Evolutionary conservation across 2,113 vertebrate genomes (phyloP).

Genomic region (Chiloscyllium plagiosum): DNA sequence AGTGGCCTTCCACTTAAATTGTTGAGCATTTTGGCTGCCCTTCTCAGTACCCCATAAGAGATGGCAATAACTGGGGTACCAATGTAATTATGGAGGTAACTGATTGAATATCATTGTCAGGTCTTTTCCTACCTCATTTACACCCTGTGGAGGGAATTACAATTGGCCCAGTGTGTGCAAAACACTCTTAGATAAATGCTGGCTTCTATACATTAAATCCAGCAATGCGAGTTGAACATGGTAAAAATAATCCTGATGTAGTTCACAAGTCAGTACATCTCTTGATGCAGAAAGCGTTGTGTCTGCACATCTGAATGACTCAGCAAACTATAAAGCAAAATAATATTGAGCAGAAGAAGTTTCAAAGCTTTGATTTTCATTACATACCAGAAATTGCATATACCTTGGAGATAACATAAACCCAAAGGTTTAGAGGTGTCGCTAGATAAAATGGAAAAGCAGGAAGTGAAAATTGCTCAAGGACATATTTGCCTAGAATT

Average conservation of each 20-base stretch:
- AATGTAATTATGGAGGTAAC: background rate
- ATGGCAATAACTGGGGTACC: background rate
- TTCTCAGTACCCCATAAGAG: background rate
- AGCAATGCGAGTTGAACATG: background rate
- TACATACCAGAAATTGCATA: background rate
- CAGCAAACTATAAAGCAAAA: conserved; percentile 7
- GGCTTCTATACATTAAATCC: conserved; percentile 20
- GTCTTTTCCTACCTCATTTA: background rate
- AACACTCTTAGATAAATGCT: background rate
- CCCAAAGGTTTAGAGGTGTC: background rate
- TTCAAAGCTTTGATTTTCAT: conserved; percentile 25
- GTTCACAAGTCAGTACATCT: background rate
- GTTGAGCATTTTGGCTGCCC: background rate
- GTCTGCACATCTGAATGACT: background rate
- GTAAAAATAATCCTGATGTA: background rate
- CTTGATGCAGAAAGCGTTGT: background rate
- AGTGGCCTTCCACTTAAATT: background rate
- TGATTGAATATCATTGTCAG: background rate
- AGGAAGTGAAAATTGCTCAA: conserved; percentile 10
- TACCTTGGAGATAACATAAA: background rate
- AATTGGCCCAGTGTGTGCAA: background rate
- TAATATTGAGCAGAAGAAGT: background rate
- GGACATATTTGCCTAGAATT: background rate
- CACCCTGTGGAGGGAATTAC: background rate
- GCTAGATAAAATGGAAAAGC: background rate